Conservation (phyloP, 2,888 invertebrate species). For the Himalopsyche kuldschensis region DNA sequence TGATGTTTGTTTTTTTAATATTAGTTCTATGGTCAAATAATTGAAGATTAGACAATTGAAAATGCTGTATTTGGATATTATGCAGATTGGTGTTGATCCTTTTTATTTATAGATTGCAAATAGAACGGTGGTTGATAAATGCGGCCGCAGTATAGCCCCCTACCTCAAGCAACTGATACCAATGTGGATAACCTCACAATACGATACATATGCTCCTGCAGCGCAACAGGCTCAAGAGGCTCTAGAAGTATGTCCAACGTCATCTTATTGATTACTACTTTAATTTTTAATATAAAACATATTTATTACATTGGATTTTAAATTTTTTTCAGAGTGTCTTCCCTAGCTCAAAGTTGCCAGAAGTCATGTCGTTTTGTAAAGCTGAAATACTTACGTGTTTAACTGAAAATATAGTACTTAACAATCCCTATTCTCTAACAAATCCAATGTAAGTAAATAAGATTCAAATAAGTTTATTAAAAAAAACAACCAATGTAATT, state of each 20-base stretch:
- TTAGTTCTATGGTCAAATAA: too few species aligned
- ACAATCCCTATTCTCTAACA: constrained; percentile 59
- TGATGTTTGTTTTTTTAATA: too few species aligned
- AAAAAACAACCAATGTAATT: too few species aligned
- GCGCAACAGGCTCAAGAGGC: constrained; percentile 70
- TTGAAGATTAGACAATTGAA: background rate
- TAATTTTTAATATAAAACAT: background rate
- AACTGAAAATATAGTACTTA: constrained; percentile 68
- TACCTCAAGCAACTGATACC: constrained; percentile 77
- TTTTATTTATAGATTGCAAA: constrained; percentile 64
- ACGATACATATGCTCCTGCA: constrained; percentile 85
- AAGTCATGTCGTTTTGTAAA: constrained; percentile 82
- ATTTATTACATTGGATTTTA: background rate
- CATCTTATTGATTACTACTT: background rate
- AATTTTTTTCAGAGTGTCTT: constrained; percentile 68
- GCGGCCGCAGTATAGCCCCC: constrained; percentile 77
- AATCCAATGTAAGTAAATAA: constrained; percentile 51
- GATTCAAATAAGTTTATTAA: background rate
- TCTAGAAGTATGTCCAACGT: constrained; percentile 56
- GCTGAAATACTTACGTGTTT: constrained; percentile 75
- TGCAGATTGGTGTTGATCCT: background rate
- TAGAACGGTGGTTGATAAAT: constrained; percentile 64
- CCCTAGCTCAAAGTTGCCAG: constrained; percentile 73
- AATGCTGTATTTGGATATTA: background rate
- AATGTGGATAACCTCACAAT: constrained; percentile 82